Evolutionary conservation across 2,113 vertebrate species (phyloP), one percentile per base, ranked within the genome.

Genomic region (Planiliza haematocheilus): DNA sequence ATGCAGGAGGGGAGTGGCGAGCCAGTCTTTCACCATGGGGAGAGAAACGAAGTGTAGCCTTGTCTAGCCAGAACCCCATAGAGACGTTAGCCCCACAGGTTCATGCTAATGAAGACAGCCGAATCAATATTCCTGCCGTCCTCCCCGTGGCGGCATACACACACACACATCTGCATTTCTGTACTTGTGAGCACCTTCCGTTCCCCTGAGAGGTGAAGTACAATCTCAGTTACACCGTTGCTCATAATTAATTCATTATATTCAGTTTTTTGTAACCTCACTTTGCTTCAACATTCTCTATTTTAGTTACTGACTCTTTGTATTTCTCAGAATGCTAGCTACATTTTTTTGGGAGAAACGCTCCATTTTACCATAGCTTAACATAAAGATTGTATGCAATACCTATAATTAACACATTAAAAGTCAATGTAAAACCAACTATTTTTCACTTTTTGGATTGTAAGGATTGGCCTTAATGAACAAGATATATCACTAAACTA

Each of bases 21-120:
- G 74, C 78, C 87, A 38, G 78, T 56, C 78, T 72, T 24, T 86
- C 88, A 77, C 85, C 70, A 48, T 75, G 45, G 81, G 83, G 66
- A 75, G 64, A 37, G 55, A 60, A 67, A 8, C 50, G 18, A 65
- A 63, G 79, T 34, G 67, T 51, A 57, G 21, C 81, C 56, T 77
- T 79, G 85, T 86, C 88, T 90, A 18, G 83, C 77, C 81, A 64
- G 82, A 81, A 60, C 73, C 85, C 88, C 82, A 37, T 30, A 50
- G 87, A 89, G 90, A 84, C 70, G 65, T 85, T 82, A 82, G 64
- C 85, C 86, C 82, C 86, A 85, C 75, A 86, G 90, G 88, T 86
- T 77, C 75, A 90, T 90, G 84, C 82, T 86, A 81, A 90, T 89
- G 84, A 88, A 76, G 81, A 74, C 71, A 52, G 71, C 10, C 39